These are phyloP conservation scores for Spinibarbus caldwelli DNA, from an alignment of 2,797 vertebrate species.

Conservation along the genomic window DNA sequence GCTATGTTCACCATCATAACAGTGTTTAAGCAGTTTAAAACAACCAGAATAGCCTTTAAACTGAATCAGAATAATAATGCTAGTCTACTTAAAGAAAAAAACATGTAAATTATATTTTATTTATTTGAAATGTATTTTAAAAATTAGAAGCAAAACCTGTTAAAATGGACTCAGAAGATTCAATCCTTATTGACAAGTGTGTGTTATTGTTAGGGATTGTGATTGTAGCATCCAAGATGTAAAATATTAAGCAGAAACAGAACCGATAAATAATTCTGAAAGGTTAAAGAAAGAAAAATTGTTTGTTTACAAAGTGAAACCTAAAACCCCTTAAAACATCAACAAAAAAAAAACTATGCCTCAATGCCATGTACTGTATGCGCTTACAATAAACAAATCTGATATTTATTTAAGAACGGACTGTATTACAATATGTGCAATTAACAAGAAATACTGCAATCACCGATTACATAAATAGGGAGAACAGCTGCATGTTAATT, in stretches of 20 bases:
- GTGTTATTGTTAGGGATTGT: not conserved
- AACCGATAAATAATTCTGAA: too few species aligned
- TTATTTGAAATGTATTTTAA: not conserved
- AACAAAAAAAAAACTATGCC: not conserved
- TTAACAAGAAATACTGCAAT: not conserved
- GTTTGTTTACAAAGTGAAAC: not conserved
- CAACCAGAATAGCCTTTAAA: not conserved
- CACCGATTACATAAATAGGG: not conserved
- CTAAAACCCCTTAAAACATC: not conserved
- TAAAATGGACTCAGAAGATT: not conserved
- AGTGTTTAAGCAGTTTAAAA: not conserved
- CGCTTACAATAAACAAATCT: not conserved
- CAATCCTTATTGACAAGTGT: not conserved
- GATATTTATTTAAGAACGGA: not conserved
- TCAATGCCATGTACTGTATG: not conserved
- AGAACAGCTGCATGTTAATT: constrained; percentile 33
- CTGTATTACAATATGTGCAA: not conserved
- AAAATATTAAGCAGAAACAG: not conserved
- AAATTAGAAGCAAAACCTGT: not conserved
- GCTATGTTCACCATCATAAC: not conserved
- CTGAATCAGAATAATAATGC: not conserved
- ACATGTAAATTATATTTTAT: not conserved
- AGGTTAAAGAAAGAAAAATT: not conserved
- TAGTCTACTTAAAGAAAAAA: not conserved
- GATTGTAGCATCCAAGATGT: not conserved